Conservation (phyloP, 2,888 invertebrate genomes). For the Plutella xylostella region DNA sequence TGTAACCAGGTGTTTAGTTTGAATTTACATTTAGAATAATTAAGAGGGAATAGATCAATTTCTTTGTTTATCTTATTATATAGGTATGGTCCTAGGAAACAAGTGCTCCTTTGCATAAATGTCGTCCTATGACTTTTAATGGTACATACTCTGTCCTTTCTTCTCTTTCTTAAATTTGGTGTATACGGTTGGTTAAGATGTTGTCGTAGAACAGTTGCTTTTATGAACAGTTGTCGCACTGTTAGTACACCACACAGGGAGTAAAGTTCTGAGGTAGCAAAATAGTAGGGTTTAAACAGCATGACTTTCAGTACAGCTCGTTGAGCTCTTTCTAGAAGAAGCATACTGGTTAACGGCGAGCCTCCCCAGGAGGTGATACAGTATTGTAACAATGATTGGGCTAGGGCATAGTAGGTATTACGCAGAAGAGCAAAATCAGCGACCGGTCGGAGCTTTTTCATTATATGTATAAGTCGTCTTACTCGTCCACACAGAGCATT, state of each 20-base stretch:
- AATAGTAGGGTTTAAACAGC: neutral
- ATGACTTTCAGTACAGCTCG: constrained; percentile 9
- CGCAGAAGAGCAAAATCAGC: neutral
- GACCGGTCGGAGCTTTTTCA: neutral
- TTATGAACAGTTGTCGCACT: neutral
- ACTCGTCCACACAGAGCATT: neutral
- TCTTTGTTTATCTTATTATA: no score
- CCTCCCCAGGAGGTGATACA: constrained; percentile 11
- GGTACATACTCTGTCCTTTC: no score
- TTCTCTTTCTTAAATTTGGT: no score
- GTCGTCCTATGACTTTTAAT: no score
- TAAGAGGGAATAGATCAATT: no score
- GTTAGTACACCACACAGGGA: neutral
- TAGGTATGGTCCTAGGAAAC: no score
- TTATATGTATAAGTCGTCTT: neutral
- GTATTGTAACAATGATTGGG: constrained; percentile 9
- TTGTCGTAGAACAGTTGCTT: no score
- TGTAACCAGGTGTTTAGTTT: no score
- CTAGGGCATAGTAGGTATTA: constrained; percentile 6
- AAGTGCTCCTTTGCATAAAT: no score
- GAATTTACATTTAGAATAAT: no score
- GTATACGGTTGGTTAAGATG: no score
- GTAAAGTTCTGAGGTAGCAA: neutral
- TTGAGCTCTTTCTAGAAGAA: constrained; percentile 11
- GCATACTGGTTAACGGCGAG: neutral